A percentile compares a stretch with the other conserved stretches of the same genome.
Conservation (phyloP, 2,888 invertebrate genomes). For the Calephelis perditalis region DNA sequence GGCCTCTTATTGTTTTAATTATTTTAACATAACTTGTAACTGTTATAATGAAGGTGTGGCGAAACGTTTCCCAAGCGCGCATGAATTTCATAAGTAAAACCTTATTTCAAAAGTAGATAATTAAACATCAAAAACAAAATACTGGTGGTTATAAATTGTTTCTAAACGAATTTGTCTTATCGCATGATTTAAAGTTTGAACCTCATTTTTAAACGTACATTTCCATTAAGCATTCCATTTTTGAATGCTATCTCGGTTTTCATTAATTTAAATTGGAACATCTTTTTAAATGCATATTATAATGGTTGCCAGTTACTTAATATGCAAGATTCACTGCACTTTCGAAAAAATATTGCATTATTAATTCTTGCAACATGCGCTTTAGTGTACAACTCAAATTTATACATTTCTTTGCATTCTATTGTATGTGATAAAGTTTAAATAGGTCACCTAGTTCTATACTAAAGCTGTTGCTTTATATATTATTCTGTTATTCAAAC, state of each 20-base stretch:
- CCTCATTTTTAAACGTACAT: background rate
- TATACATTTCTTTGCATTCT: too few species aligned
- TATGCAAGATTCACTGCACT: background rate
- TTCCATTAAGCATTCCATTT: slow-evolving; percentile 1
- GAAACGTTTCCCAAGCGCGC: slow-evolving; percentile 3
- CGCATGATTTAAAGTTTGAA: background rate
- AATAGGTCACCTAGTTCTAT: too few species aligned
- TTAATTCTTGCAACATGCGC: too few species aligned
- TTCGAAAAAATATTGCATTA: too few species aligned
- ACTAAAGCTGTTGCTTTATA: too few species aligned
- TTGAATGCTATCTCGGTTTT: background rate
- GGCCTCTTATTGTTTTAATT: slow-evolving; percentile 9
- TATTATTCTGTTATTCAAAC: too few species aligned
- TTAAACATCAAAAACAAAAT: slow-evolving; percentile 1
- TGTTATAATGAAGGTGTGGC: slow-evolving; percentile 5
- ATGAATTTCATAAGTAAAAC: slow-evolving; percentile 1
- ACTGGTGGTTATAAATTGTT: background rate
- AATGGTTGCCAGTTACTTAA: too few species aligned
- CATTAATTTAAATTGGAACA: slow-evolving; percentile 4
- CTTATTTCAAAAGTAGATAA: background rate
- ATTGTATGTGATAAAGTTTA: too few species aligned
- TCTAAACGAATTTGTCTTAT: background rate
- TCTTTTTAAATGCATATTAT: too few species aligned
- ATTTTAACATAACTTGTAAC: slow-evolving; percentile 6
- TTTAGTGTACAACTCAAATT: too few species aligned